Percentiles rank a stretch among this genome's conserved stretches.
phyloP scores from a whole-genome alignment of 92 coral and sea anemone species.

The Umimayanthus kanabou region DNA sequence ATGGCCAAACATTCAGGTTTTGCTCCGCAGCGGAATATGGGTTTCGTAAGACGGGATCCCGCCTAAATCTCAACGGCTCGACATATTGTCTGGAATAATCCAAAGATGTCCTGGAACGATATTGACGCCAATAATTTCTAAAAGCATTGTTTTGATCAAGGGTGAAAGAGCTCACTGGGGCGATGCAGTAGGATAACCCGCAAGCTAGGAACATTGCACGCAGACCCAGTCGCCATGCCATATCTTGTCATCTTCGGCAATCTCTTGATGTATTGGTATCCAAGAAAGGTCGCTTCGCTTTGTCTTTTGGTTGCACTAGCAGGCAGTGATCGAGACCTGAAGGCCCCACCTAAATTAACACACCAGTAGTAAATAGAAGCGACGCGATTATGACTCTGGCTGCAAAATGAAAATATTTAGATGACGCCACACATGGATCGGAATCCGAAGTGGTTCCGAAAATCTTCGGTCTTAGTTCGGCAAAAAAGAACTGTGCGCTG shows the following conservation, averaged over 20 bases:
- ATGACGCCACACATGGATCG: slow-evolving; percentile 34
- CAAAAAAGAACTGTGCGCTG: too few relatives aligned
- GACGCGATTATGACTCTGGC: slow-evolving; percentile 18
- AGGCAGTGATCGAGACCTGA: neutral
- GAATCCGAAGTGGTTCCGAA: slow-evolving; percentile 36
- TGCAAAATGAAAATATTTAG: slow-evolving; percentile 32
- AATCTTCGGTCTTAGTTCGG: neutral
- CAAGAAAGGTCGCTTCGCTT: neutral
- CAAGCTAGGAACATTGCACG: slow-evolving; percentile 23
- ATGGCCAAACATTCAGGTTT: neutral
- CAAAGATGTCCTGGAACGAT: slow-evolving; percentile 1
- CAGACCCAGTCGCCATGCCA: slow-evolving; percentile 30
- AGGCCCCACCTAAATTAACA: slow-evolving; percentile 26
- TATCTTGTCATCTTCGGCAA: slow-evolving; percentile 40
- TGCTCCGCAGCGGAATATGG: neutral
- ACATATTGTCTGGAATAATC: neutral
- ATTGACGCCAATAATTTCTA: slow-evolving; percentile 24
- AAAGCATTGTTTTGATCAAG: slow-evolving; percentile 17
- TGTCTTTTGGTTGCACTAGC: slow-evolving; percentile 5
- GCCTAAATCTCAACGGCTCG: neutral
- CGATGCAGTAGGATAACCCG: slow-evolving; percentile 8
- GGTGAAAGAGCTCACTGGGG: neutral
- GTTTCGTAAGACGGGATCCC: neutral
- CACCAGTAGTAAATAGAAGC: slow-evolving; percentile 23
- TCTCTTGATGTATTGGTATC: neutral